Base-by-base conservation (phyloP, 2,797 vertebrate genomes). In the Alfaro cultratus region DNA sequence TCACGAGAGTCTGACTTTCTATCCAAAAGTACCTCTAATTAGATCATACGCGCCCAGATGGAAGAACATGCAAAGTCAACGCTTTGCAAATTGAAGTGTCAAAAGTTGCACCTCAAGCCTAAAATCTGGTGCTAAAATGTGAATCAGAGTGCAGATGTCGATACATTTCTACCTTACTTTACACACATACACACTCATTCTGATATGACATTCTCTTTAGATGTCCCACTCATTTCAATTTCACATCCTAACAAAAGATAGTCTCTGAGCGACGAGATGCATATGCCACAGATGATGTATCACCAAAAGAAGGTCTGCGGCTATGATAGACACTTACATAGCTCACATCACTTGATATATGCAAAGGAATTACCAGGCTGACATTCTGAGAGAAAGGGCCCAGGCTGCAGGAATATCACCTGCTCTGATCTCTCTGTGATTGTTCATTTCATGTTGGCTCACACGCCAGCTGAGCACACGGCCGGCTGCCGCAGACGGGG, bases 351-450 rank as follows among this genome's bases (percentile, higher is more conserved):
- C 86, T 83, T 93, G 85, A 94, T 91, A 62, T 91, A 92, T 94
- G 93, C 92, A 91, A 81, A 90, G 76, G 84, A 89, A 91, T 90
- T 87, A 91, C 85, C 83, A 67, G 75, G 84, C 73, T 91, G 90
- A 91, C 93, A 91, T 93, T 92, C 90, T 81, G 73, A 84, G 67
- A 87, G 86, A 91, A 89, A 89, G 84, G 80, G 78, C 77, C 76
- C 57, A 31, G 64, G 77, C 81, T 31, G 74, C 51, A 86, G 79
- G 82, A 84, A 90, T 85, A 90, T 90, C 87, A 87, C 87, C 88
- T 71, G 75, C 86, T 87, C 82, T 89, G 83, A 94, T 93, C 84
- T 90, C 87, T 77, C 79, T 87, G 72, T 93, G 94, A 95, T 95
- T 95, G 93, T 90, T 93, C 89, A 94, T 95, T 94, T 93, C 85